These are phyloP conservation scores for Myiotriccus ornatus DNA, from an alignment of 2,797 vertebrate species.

Conservation along the genomic window DNA sequence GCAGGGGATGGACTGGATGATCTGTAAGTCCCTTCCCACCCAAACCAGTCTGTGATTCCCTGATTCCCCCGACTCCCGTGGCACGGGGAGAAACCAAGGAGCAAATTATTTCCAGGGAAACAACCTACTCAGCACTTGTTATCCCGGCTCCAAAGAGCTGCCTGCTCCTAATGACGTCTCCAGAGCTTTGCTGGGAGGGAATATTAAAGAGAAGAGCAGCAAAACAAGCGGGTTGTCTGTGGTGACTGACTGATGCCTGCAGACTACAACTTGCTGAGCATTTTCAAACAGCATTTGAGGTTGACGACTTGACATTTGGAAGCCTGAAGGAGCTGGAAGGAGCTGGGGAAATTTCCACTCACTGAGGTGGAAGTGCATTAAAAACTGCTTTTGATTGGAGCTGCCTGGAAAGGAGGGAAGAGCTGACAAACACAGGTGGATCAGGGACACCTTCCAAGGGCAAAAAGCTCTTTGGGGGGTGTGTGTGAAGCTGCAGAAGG, in stretches of 20 bases:
- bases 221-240: not conserved
- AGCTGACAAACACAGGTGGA: not conserved
- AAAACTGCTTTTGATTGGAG: not conserved
- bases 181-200: constrained; percentile 25
- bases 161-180: constrained; percentile 44
- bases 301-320: not conserved
- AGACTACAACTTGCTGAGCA: not conserved
- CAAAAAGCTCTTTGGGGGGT: not conserved
- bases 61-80: not conserved
- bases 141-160: not conserved
- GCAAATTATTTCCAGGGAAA: not conserved
- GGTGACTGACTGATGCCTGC: not conserved
- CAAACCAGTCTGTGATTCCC: not conserved
- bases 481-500: not conserved
- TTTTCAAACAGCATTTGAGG: not conserved
- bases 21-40: not conserved
- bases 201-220: not conserved
- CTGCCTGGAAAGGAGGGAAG: not conserved
- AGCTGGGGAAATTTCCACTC: not conserved
- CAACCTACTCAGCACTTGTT: constrained; percentile 21
- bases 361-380: not conserved
- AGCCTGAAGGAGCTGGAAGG: not conserved
- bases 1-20: not conserved
- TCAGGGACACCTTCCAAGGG: not conserved
- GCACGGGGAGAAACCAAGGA: not conserved